Conservation (phyloP, 2,888 invertebrate genomes). For the Oscheius sp. region DNA sequence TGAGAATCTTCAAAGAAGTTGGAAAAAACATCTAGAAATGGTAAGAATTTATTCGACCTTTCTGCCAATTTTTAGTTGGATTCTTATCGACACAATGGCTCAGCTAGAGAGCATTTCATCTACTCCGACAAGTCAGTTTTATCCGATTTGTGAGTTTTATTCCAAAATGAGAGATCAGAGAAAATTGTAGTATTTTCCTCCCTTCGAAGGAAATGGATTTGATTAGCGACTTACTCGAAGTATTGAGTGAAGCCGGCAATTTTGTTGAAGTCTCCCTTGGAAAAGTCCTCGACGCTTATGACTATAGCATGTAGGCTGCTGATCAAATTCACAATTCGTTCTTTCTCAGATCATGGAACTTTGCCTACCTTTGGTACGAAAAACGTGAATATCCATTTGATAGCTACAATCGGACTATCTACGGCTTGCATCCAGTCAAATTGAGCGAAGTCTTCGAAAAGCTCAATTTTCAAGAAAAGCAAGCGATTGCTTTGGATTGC, state of each 20-base stretch:
- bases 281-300: not conserved
- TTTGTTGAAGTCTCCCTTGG: conserved; percentile 1
- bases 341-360: no score
- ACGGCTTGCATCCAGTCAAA: not conserved
- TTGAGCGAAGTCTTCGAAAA: not conserved
- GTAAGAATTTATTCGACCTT: no score
- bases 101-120: no score
- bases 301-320: not conserved
- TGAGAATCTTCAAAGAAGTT: not conserved
- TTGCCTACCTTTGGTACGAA: not conserved
- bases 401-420: not conserved
- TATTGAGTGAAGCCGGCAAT: not conserved
- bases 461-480: no score
- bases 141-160: not conserved
- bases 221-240: not conserved
- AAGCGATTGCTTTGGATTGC: not conserved
- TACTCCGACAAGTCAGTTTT: no score
- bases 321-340: no score
- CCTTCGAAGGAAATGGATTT: not conserved
- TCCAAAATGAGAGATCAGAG: no score
- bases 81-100: no score
- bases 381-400: not conserved
- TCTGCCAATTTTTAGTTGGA: no score
- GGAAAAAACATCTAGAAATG: conserved; percentile 3
- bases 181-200: not conserved